Evolutionary conservation across 2,797 vertebrate species (phyloP), one percentile per base, ranked within the genome.

Genomic region (Danionella dracula): DNA sequence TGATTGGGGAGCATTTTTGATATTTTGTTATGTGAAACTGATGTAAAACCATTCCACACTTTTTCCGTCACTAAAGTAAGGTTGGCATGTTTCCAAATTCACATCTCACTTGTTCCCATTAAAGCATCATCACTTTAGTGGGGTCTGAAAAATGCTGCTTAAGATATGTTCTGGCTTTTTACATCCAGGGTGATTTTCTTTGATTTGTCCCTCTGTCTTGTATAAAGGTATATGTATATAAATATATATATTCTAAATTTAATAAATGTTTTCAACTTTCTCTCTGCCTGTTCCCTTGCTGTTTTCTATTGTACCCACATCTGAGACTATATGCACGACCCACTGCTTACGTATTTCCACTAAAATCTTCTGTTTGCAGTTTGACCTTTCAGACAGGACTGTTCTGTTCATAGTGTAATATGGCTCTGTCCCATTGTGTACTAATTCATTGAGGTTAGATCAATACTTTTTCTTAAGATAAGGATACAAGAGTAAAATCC

Each of bases 161-260:
- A 49, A 56, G 32, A 55, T 23, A 44, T 76, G 63, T 78, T 79
- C 72, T 75, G 71, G 84, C 78, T 29, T 56, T 76, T 81, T 76
- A 65, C 66, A 50, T 71, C 53, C 58, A 50, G 69, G 76, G 84
- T 90, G 84, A 87, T 81, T 88, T 83, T 73, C 79, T 83, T 49
- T 72, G 68, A 82, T 84, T 86, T 93, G 91, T 91, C 91, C 93
- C 88, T 90, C 84, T 93, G 96, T 92, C 91, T 92, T 95, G 91
- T 94, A 93, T 87, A 93, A 92, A 89, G 87, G 92, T 92, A 86
- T 82, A 4, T 29, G 4, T 53, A 5, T 38, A 4, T 57, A 29
- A 16, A n/a, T 48, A 34, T 88, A 85, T 89, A 85, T 83, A 75
- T 87, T 76, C 66, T 67, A 46, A 77, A 76, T 85, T 84, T 78